A percentile compares a stretch with the other conserved stretches of the same genome.
Evolutionary conservation across 2,113 vertebrate species (phyloP).

Genomic region (Tenrec ecaudatus): DNA sequence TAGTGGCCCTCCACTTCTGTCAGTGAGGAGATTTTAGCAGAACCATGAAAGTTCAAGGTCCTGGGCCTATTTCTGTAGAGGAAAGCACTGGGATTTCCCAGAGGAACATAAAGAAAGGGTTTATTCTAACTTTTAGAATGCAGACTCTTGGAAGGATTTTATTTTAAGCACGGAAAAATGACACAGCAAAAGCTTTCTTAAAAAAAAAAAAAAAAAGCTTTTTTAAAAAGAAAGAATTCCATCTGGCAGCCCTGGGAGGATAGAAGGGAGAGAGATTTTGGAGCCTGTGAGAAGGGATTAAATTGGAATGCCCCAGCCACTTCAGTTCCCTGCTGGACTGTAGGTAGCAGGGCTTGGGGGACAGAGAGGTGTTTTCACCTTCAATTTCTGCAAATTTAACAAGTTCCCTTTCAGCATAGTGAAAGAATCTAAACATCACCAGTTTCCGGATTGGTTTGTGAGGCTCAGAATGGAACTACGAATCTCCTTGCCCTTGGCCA

Average conservation of each 20-base stretch:
- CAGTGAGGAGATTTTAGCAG: background rate
- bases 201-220: background rate
- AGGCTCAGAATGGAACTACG: background rate
- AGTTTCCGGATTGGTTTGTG: background rate
- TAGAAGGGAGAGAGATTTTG: background rate
- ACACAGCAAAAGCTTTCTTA: background rate
- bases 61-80: background rate
- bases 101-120: background rate
- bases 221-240: background rate
- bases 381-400: background rate
- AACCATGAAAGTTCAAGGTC: background rate
- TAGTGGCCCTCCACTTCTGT: background rate
- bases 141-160: background rate
- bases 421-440: background rate
- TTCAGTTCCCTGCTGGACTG: fast-evolving
- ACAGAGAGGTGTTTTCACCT: background rate
- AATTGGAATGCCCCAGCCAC: too few relatives aligned
- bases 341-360: too few relatives aligned
- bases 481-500: background rate
- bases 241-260: background rate
- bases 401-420: background rate
- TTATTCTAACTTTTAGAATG: background rate
- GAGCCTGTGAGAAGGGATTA: too few relatives aligned
- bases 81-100: background rate
- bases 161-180: background rate